Evolutionary conservation across 2,888 invertebrate species (phyloP).

Genomic region (Tinea trinotella): DNA sequence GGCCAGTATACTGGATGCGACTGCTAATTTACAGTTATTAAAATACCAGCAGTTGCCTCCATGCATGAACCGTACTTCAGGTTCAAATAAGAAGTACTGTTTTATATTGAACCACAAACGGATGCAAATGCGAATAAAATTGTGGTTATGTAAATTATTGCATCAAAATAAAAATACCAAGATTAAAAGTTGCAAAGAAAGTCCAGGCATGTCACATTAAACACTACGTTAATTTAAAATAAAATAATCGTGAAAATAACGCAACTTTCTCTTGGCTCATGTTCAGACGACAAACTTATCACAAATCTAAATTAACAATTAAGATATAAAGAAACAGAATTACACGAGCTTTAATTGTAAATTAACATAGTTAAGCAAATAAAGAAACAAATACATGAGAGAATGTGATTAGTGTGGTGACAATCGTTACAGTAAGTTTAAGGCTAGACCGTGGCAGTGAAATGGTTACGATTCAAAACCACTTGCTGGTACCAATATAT

Average conservation of each 20-base stretch:
- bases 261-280: background rate
- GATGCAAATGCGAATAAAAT: too few relatives aligned
- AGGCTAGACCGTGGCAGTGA: too few relatives aligned
- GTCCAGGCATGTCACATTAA: background rate
- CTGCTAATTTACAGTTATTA: too few relatives aligned
- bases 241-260: background rate
- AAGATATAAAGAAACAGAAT: background rate
- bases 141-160: too few relatives aligned
- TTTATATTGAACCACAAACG: too few relatives aligned
- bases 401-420: background rate
- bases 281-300: background rate
- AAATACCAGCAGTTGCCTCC: too few relatives aligned
- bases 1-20: too few relatives aligned
- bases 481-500: too few relatives aligned
- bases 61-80: too few relatives aligned
- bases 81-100: too few relatives aligned
- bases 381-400: background rate
- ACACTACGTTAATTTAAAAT: background rate
- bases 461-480: too few relatives aligned
- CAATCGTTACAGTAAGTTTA: slow-evolving; percentile 10
- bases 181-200: background rate
- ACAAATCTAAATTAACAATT: slow-evolving; percentile 6
- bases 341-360: background rate
- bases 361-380: background rate
- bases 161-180: too few relatives aligned